Percentiles rank a stretch among this genome's conserved stretches.
Evolutionary conservation across 2,113 vertebrate species (phyloP).

Genomic region (Phocoena sinus): DNA sequence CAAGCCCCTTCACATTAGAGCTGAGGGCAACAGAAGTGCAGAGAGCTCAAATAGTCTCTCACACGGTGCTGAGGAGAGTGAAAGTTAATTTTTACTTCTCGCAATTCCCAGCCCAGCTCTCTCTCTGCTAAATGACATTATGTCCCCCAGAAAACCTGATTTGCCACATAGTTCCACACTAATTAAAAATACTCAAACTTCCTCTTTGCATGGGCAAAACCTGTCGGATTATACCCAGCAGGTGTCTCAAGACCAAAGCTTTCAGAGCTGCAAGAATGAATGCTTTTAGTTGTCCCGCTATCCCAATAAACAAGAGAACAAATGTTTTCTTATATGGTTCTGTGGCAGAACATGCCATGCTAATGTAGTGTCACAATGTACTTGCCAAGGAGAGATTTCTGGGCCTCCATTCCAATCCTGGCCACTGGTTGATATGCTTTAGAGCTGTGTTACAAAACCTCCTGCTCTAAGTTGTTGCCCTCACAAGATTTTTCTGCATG

Average conservation of each 20-base stretch:
- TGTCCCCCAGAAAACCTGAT: neutral
- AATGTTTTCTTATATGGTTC: neutral
- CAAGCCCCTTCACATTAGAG: neutral
- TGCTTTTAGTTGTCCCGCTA: neutral
- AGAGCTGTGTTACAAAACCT: neutral
- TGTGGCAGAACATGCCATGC: neutral
- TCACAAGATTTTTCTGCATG: neutral
- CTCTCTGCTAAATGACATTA: neutral
- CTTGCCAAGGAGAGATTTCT: neutral
- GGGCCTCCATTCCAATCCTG: neutral
- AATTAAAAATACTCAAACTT: neutral
- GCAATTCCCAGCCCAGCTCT: neutral
- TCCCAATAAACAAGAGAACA: neutral
- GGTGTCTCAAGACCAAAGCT: neutral
- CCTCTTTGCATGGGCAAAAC: neutral
- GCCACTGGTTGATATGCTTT: neutral
- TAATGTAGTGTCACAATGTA: neutral
- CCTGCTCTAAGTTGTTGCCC: neutral
- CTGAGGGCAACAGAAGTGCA: neutral
- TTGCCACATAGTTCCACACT: neutral
- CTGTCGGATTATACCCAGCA: neutral
- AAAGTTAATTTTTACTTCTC: neutral
- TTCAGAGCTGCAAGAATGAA: neutral
- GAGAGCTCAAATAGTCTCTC: neutral
- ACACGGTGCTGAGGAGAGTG: neutral